Evolutionary conservation across 2,113 vertebrate species (phyloP).

Genomic region (Dunckerocampus dactyliophorus): DNA sequence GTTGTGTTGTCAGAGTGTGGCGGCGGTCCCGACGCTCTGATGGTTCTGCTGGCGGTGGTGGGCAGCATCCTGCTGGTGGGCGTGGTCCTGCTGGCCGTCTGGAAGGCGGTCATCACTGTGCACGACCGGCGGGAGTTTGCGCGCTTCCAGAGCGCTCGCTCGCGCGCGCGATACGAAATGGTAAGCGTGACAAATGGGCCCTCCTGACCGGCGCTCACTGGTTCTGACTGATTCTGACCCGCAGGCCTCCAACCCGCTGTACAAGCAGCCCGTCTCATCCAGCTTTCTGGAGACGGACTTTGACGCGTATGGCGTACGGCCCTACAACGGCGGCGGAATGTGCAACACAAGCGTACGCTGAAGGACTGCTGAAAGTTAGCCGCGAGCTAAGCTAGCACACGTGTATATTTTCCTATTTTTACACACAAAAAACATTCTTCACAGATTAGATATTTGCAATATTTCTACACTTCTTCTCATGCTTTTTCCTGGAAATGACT

Average conservation of each 20-base stretch:
- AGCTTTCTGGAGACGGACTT: slow-evolving; percentile 83
- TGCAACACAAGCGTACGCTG: slow-evolving; percentile 72
- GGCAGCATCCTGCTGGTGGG: slow-evolving; percentile 88
- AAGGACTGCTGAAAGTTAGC: background rate
- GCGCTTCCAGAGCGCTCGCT: slow-evolving; percentile 88
- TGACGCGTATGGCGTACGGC: slow-evolving; percentile 80
- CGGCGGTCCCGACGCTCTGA: slow-evolving; percentile 73
- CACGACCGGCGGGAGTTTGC: slow-evolving; percentile 91
- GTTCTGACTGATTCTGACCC: background rate
- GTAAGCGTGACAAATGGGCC: slow-evolving; percentile 63
- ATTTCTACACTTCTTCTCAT: too few species aligned
- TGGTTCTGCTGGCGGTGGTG: slow-evolving; percentile 84
- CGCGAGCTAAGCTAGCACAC: slow-evolving; percentile 15
- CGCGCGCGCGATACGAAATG: slow-evolving; percentile 92
- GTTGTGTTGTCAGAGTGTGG: slow-evolving; percentile 77
- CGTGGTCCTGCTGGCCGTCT: slow-evolving; percentile 80
- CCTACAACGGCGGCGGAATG: slow-evolving; percentile 80
- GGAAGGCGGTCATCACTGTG: slow-evolving; percentile 93
- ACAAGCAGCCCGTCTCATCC: slow-evolving; percentile 86
- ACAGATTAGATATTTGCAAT: too few species aligned
- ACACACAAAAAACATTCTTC: slow-evolving; percentile 18
- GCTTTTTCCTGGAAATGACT: background rate
- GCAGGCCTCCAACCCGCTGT: slow-evolving; percentile 93
- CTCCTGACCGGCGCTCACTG: too few species aligned
- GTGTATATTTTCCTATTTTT: slow-evolving; percentile 55